Conservation (phyloP, 2,113 vertebrate species). For the Tretioscincus oriximinensis region DNA sequence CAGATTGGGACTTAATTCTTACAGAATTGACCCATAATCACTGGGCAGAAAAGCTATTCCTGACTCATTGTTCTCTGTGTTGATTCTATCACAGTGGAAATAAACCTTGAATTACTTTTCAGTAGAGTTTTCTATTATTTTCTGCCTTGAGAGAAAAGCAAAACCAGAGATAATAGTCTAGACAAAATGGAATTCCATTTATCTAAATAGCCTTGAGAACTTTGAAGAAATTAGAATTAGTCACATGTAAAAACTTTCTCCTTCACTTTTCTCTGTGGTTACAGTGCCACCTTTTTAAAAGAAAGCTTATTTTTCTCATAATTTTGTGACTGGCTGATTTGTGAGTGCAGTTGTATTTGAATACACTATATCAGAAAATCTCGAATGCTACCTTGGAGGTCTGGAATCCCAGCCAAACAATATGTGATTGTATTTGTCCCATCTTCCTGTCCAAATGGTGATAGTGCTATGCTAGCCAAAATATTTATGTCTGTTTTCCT, state of each 20-base stretch:
- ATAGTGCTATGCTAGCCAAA: constrained; percentile 11
- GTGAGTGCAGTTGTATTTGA: neutral
- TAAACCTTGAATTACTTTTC: neutral
- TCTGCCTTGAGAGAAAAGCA: neutral
- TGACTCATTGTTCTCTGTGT: neutral
- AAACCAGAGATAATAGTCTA: neutral
- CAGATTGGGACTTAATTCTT: too few relatives aligned
- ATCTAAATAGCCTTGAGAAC: constrained; percentile 3
- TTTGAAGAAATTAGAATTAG: neutral
- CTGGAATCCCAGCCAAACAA: constrained; percentile 13
- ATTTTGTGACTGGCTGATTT: neutral
- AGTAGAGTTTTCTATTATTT: neutral
- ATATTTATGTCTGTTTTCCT: constrained; percentile 3
- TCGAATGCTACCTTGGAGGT: constrained; percentile 8
- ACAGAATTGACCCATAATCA: neutral
- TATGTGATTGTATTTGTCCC: constrained; percentile 16
- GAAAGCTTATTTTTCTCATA: neutral
- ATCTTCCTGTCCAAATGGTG: constrained; percentile 4
- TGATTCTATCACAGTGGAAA: neutral
- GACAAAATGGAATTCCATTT: constrained; percentile 3
- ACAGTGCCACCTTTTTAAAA: neutral
- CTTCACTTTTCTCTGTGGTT: neutral
- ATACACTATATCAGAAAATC: neutral
- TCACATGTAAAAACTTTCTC: neutral
- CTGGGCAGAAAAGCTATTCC: neutral